Conservation (phyloP, 2,797 vertebrate species). For the Lepilemur ruficaudatus region DNA sequence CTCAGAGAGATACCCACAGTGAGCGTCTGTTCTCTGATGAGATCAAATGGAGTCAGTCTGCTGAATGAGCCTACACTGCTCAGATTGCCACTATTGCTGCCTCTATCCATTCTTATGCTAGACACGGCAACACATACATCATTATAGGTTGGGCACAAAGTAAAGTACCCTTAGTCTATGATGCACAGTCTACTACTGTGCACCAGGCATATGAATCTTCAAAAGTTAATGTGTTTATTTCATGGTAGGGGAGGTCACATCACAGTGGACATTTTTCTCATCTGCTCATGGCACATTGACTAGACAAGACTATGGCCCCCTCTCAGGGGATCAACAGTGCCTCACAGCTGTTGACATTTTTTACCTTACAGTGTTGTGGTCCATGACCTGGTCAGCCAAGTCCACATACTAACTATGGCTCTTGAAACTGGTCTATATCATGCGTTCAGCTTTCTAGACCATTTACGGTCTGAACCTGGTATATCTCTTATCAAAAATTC, state of each 20-base stretch:
- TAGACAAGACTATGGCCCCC: neutral
- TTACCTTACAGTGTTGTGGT: neutral
- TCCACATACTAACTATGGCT: neutral
- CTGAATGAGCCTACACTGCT: neutral
- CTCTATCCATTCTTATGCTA: neutral
- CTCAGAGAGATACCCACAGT: neutral
- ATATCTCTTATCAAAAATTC: neutral
- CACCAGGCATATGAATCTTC: neutral
- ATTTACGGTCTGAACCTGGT: neutral
- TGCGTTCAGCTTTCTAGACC: neutral
- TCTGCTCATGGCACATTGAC: neutral
- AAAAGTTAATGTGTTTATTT: neutral
- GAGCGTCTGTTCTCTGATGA: neutral
- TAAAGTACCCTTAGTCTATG: neutral
- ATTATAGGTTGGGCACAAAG: neutral
- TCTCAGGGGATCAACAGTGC: neutral
- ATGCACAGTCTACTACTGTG: too few species aligned
- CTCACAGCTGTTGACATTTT: neutral
- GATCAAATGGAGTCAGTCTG: neutral
- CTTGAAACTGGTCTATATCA: neutral
- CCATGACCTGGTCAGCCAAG: neutral
- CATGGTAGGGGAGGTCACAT: neutral
- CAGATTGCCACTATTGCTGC: neutral
- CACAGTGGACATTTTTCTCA: neutral
- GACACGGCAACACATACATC: neutral